These are phyloP conservation scores for Dendroctonus valens DNA, from an alignment of 1,140 invertebrate species.

Conservation along the genomic window DNA sequence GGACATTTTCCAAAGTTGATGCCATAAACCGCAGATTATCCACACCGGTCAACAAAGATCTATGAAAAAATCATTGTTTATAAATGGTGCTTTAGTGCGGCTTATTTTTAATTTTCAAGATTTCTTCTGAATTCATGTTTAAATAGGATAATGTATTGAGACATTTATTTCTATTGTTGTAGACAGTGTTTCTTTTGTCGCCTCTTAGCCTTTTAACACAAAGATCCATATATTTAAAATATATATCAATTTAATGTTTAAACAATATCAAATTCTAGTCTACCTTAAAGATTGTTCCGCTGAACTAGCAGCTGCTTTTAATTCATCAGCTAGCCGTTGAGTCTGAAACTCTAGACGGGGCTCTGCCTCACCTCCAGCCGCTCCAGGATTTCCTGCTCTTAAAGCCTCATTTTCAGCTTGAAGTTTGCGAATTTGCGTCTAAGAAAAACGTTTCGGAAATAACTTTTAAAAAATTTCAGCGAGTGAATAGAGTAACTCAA, in stretches of 20 bases:
- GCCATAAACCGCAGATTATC: constrained; percentile 65
- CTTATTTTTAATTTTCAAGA: no score
- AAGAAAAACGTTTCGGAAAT: constrained; percentile 25
- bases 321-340: constrained; percentile 55
- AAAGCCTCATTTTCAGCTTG: constrained; percentile 54
- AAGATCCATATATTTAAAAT: no score
- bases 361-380: constrained; percentile 41
- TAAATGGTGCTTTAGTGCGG: no score
- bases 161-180: no score
- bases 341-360: constrained; percentile 41
- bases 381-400: constrained; percentile 41
- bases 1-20: constrained; percentile 57
- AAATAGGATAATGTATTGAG: no score
- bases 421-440: constrained; percentile 48
- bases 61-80: constrained; percentile 40
- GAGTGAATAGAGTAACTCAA: not conserved
- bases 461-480: constrained; percentile 15
- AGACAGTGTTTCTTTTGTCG: no score
- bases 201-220: no score
- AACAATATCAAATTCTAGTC: no score
- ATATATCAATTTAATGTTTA: no score
- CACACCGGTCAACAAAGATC: constrained; percentile 65
- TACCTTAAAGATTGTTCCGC: constrained; percentile 66
- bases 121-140: no score
- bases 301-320: constrained; percentile 60